phyloP scores from a whole-genome alignment of 2,888 invertebrate species.

The Dasysyrphus tricinctus region DNA sequence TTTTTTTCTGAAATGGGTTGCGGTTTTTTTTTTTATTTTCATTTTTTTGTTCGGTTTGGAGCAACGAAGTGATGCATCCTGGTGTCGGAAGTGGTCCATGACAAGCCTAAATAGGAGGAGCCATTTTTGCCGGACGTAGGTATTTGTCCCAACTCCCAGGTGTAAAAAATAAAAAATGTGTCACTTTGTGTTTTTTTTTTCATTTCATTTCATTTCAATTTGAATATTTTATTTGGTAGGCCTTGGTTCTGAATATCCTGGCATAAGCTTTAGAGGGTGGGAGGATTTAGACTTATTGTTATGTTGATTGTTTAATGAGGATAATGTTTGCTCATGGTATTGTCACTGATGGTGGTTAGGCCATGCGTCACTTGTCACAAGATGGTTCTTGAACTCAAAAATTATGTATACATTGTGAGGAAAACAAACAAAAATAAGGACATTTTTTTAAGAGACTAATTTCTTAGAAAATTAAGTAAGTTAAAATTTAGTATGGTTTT shows the following conservation, averaged over 20 bases:
- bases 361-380: background rate
- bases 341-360: background rate
- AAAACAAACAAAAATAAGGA: no score
- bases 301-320: constrained; percentile 46
- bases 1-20: constrained; percentile 34
- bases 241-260: background rate
- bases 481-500: no score
- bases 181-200: constrained; percentile 1
- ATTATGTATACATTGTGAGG: background rate
- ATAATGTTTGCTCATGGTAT: constrained; percentile 13
- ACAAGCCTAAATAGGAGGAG: constrained; percentile 51
- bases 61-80: constrained; percentile 67
- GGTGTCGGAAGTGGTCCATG: constrained; percentile 65
- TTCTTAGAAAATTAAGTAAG: no score
- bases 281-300: constrained; percentile 23
- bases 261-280: background rate
- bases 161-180: constrained; percentile 27
- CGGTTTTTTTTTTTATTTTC: background rate
- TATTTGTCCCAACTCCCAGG: constrained; percentile 62
- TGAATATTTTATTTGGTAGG: constrained; percentile 27
- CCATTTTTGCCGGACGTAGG: constrained; percentile 46
- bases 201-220: constrained; percentile 23
- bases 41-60: constrained; percentile 15
- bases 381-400: background rate
- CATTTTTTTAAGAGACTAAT: no score